Conservation (phyloP, 2,888 invertebrate species). For the Syrista parreyssii region DNA sequence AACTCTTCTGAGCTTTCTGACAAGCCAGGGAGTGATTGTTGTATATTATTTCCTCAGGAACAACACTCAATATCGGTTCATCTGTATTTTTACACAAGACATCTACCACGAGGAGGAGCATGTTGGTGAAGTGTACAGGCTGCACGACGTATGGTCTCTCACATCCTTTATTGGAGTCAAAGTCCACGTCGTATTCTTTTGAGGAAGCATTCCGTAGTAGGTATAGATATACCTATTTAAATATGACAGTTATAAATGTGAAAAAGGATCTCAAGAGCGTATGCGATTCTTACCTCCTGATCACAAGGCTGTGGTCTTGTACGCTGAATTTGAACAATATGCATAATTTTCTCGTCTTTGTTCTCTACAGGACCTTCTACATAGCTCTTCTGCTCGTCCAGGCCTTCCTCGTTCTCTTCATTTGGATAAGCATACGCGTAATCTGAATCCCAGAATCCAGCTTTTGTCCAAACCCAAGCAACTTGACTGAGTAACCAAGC, state of each 20-base stretch:
- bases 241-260: neutral
- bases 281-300: constrained; percentile 69
- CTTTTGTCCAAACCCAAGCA: constrained; percentile 51
- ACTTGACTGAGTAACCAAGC: constrained; percentile 55
- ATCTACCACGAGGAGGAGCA: constrained; percentile 83
- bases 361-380: constrained; percentile 51
- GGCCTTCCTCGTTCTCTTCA: constrained; percentile 42
- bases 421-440: constrained; percentile 45
- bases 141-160: constrained; percentile 77
- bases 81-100: constrained; percentile 69
- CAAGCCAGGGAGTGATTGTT: constrained; percentile 74
- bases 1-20: constrained; percentile 70
- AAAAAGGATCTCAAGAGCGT: neutral
- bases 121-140: constrained; percentile 81
- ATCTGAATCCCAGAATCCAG: constrained; percentile 52
- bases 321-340: constrained; percentile 76
- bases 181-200: constrained; percentile 49
- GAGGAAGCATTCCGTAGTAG: constrained; percentile 54
- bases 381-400: constrained; percentile 37
- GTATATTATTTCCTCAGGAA: constrained; percentile 65
- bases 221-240: constrained; percentile 64
- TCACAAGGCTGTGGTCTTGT: constrained; percentile 90
- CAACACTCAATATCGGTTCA: constrained; percentile 65
- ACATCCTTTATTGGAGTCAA: constrained; percentile 37
- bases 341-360: constrained; percentile 70